Evolutionary conservation across 2,888 invertebrate species (phyloP).

Genomic region (Clepsis dumicolana): DNA sequence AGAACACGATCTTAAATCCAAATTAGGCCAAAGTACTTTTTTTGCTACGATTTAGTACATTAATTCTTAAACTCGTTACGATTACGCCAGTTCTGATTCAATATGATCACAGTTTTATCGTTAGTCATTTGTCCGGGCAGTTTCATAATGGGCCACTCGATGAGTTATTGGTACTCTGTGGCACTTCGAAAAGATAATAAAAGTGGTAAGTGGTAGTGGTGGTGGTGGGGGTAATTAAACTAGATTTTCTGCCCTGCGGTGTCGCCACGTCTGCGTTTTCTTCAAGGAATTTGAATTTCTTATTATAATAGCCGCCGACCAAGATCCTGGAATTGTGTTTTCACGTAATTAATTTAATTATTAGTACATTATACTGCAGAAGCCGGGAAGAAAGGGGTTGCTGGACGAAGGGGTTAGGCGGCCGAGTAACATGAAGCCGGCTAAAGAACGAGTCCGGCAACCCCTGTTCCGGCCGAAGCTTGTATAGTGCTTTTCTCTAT

Average conservation of each 20-base stretch:
- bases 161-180: constrained; percentile 35
- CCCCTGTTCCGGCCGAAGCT: too few species aligned
- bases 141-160: constrained; percentile 42
- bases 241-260: constrained; percentile 17
- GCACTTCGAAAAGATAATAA: constrained; percentile 35
- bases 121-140: constrained; percentile 33
- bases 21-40: constrained; percentile 23
- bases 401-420: too few species aligned
- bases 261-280: not conserved
- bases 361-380: too few species aligned
- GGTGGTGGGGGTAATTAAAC: too few species aligned
- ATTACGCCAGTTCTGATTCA: constrained; percentile 35
- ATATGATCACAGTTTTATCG: constrained; percentile 42
- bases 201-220: too few species aligned
- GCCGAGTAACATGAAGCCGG: too few species aligned
- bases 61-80: constrained; percentile 40
- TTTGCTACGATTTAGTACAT: constrained; percentile 28
- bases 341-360: not conserved
- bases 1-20: constrained; percentile 17
- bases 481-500: too few species aligned
- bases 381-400: too few species aligned
- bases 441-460: too few species aligned
- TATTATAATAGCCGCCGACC: not conserved
- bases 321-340: not conserved
- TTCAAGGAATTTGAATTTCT: constrained; percentile 1